These are phyloP conservation scores for Aricia artaxerxes DNA, from an alignment of 2,888 invertebrate species.

Conservation along the genomic window DNA sequence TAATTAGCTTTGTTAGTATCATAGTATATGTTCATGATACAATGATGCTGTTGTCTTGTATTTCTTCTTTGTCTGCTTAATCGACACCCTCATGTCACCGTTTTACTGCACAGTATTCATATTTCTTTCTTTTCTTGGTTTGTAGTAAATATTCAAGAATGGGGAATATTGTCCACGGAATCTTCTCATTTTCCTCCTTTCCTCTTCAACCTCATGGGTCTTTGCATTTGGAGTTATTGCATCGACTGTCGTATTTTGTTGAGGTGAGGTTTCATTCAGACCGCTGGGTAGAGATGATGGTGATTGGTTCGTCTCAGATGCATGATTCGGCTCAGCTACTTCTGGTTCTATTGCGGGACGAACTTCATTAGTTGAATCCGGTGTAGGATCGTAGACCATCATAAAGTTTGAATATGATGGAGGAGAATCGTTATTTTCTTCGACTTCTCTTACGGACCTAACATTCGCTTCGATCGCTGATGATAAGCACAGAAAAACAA, in stretches of 20 bases:
- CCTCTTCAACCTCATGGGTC: background rate
- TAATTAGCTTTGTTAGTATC: background rate
- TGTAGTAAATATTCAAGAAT: constrained; percentile 10
- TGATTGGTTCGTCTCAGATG: background rate
- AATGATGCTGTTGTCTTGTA: background rate
- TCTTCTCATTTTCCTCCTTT: background rate
- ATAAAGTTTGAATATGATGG: background rate
- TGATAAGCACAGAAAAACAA: constrained; percentile 2
- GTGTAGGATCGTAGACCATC: background rate
- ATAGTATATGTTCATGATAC: background rate
- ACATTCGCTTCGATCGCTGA: background rate
- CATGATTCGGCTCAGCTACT: background rate
- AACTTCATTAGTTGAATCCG: background rate
- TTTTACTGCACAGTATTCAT: background rate
- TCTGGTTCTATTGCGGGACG: background rate
- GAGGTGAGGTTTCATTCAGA: background rate
- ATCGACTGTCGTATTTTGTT: background rate
- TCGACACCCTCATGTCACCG: background rate
- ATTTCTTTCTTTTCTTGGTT: background rate
- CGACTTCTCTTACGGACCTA: background rate
- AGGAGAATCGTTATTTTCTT: background rate
- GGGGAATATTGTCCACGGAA: background rate
- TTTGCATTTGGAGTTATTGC: background rate
- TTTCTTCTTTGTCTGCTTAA: background rate
- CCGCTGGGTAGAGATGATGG: background rate